Percentiles rank a stretch among this genome's conserved stretches.
These are phyloP conservation scores for Daubentonia madagascariensis DNA, from an alignment of 2,113 vertebrate species.

Conservation along the genomic window DNA sequence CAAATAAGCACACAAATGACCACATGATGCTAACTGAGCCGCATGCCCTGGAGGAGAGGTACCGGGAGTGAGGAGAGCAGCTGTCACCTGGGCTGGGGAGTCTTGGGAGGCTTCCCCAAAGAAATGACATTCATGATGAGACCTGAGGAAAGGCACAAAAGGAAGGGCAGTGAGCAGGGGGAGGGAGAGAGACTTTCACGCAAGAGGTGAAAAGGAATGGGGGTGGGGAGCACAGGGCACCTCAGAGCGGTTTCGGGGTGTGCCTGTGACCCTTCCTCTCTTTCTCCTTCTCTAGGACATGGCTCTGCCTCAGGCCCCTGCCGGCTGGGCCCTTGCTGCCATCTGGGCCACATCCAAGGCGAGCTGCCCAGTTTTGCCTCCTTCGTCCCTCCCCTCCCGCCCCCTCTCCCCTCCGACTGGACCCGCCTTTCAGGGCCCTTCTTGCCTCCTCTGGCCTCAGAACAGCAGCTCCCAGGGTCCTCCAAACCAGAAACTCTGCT, in stretches of 20 bases:
- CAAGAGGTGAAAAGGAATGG: neutral
- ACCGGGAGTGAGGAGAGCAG: too few relatives aligned
- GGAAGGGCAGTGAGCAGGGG: too few relatives aligned
- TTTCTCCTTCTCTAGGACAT: conserved; percentile 13
- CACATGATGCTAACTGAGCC: neutral
- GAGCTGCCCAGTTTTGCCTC: neutral
- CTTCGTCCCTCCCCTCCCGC: fast-evolving
- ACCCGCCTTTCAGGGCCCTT: neutral
- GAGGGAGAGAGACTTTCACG: neutral
- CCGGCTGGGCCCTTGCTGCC: conserved; percentile 45
- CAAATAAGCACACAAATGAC: neutral
- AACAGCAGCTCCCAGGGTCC: neutral
- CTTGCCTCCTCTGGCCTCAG: neutral
- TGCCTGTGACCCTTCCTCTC: neutral
- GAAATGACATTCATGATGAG: neutral
- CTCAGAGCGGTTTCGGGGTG: fast-evolving
- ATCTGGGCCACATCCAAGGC: neutral
- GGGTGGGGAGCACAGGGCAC: neutral
- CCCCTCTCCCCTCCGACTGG: neutral
- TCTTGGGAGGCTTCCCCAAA: neutral
- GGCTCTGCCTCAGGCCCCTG: neutral
- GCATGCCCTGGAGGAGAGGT: neutral
- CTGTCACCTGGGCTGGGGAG: neutral
- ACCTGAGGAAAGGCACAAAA: neutral
- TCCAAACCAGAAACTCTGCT: neutral